Evolutionary conservation across 2,888 invertebrate species (phyloP).

Genomic region (Linyphia triangularis): DNA sequence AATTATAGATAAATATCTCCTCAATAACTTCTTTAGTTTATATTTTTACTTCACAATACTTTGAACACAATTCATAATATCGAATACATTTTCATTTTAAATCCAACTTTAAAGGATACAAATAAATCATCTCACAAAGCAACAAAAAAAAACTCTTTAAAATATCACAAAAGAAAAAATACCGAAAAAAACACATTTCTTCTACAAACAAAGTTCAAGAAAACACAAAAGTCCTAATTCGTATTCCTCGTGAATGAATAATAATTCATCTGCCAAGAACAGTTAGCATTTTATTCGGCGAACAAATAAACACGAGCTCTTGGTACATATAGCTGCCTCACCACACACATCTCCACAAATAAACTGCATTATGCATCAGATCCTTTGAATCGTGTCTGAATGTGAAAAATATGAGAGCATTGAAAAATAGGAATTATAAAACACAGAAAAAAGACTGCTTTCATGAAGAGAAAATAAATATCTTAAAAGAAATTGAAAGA

Average conservation of each 20-base stretch:
- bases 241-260: conserved; percentile 44
- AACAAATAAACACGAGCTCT: conserved; percentile 29
- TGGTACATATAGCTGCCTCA: background rate
- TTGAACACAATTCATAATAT: background rate
- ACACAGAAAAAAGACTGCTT: conserved; percentile 6
- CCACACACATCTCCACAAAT: conserved; percentile 44
- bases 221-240: conserved; percentile 41
- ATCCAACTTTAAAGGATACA: background rate
- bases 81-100: background rate
- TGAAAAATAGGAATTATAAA: conserved; percentile 45
- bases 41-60: too few species aligned
- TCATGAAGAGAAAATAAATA: conserved; percentile 40
- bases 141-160: background rate
- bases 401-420: conserved; percentile 31
- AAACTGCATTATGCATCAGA: conserved; percentile 66
- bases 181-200: background rate
- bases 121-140: background rate
- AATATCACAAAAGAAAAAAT: background rate
- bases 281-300: conserved; percentile 49
- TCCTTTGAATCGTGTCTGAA: conserved; percentile 48
- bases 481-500: conserved; percentile 45
- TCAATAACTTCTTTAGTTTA: too few species aligned
- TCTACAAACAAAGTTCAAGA: background rate
- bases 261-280: conserved; percentile 33
- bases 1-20: too few species aligned